Evolutionary conservation across 2,888 invertebrate species (phyloP).

Genomic region (Capitulum mitella): DNA sequence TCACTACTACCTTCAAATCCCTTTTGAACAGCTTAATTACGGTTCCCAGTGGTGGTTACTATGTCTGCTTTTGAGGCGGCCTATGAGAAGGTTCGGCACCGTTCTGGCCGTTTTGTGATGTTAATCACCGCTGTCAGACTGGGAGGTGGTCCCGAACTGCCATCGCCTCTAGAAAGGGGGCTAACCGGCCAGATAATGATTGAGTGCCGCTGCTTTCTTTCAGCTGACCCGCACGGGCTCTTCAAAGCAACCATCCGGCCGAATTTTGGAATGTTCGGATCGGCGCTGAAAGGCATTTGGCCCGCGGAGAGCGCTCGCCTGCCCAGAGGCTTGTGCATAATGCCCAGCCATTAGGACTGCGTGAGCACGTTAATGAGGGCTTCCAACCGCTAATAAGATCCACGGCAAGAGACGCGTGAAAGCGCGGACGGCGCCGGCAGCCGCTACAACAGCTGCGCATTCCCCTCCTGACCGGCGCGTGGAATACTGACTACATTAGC

Average conservation of each 20-base stretch:
- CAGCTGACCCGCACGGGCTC: neutral
- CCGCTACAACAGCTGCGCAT: neutral
- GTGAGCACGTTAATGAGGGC: conserved; percentile 4
- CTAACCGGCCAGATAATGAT: neutral
- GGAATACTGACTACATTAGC: neutral
- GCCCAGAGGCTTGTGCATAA: neutral
- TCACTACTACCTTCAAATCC: neutral
- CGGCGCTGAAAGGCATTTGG: neutral
- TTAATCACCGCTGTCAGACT: neutral
- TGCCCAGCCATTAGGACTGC: neutral
- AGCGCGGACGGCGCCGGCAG: neutral
- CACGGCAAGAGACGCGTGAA: neutral
- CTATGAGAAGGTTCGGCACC: neutral
- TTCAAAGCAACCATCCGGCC: neutral
- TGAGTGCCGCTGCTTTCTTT: neutral
- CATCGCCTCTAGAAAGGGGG: neutral
- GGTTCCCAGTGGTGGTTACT: neutral
- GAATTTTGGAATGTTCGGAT: neutral
- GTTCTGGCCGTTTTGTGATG: conserved; percentile 12
- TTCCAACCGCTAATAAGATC: neutral
- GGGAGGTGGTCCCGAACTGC: neutral
- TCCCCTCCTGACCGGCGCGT: neutral
- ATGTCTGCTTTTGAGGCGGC: neutral
- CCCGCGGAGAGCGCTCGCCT: neutral
- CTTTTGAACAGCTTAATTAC: neutral